Base-by-base conservation (phyloP, 2,113 vertebrate species). In the Nanger granti region DNA sequence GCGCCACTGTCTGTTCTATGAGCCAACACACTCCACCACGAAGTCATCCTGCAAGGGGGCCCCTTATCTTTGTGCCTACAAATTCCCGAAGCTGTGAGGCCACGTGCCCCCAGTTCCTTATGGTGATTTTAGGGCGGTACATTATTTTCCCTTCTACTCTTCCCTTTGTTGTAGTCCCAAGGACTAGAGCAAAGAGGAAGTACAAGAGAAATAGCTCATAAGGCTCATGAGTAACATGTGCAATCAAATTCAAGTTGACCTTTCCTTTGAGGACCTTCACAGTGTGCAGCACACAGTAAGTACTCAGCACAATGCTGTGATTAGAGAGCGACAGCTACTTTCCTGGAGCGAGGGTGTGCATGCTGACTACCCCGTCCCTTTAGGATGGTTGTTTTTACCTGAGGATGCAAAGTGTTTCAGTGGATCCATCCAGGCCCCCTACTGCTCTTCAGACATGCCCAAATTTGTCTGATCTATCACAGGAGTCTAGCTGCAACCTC, bases 371-470 rank as follows among this genome's bases (percentile, higher is more conserved):
- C 41, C 31, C 80, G 22, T 11, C 34, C 17, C 89, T 93, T 73
- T 54, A 14, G 28, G 87, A 47, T 59, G 52, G 17, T 91, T 91
- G 89, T 76, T 57, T 41, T 54, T 17, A 57, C 57, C 47, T 44
- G 59, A 57, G 66, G 73, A 88, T 86, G 41, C 20, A 60, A 57
- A 59, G 64, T 62, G 54, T 83, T 76, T 55, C 41, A 22, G 28
- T 60, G 86, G 73, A 55, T 28, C 80, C 89, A 88, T 57, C 69
- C 69, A 76, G 69, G 69, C 69, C 69, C 37, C 69, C 69, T 59
- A 49, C 83, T 73, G 13, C 94, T 96, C 89, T 92, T 49, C 59
- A 93, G 97, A 96, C 60, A 60, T 87, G 85, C 95, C 85, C 95
- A 54, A 37, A 93, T 95, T 54, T 93, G 86, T 89, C 96, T 93